Evolutionary conservation across 1,140 invertebrate species (phyloP).

Genomic region (Popillia japonica): DNA sequence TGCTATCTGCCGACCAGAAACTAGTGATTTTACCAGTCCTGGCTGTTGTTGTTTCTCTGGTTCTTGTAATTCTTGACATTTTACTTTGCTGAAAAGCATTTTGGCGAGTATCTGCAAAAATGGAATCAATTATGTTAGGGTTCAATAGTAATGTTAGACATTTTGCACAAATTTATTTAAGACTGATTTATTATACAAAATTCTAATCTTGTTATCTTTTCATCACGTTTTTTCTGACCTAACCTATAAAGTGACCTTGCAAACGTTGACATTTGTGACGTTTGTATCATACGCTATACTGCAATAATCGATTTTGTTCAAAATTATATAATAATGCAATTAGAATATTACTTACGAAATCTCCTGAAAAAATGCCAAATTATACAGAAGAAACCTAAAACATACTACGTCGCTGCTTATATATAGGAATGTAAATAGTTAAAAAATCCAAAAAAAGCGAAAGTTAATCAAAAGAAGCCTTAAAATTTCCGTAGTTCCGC

Average conservation of each 20-base stretch:
- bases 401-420: neutral
- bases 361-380: neutral
- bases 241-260: constrained; percentile 25
- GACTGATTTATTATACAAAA: too few relatives aligned
- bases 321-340: constrained; percentile 11
- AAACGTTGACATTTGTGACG: constrained; percentile 32
- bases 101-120: constrained; percentile 20
- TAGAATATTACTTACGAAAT: neutral
- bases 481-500: neutral
- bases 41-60: constrained; percentile 45
- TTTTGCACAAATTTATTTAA: neutral
- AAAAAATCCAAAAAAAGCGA: neutral
- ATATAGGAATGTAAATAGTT: neutral
- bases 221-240: constrained; percentile 31
- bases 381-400: neutral
- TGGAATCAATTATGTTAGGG: neutral
- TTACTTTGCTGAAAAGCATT: constrained; percentile 31
- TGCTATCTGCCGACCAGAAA: constrained; percentile 67
- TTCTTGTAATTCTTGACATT: constrained; percentile 41
- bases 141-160: neutral
- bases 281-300: neutral
- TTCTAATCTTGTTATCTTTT: too few relatives aligned
- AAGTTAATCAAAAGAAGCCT: constrained; percentile 27
- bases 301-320: constrained; percentile 3
- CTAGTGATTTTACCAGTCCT: constrained; percentile 60